Conservation (phyloP, 2,797 vertebrate genomes). For the Leptatherina wallacei region DNA sequence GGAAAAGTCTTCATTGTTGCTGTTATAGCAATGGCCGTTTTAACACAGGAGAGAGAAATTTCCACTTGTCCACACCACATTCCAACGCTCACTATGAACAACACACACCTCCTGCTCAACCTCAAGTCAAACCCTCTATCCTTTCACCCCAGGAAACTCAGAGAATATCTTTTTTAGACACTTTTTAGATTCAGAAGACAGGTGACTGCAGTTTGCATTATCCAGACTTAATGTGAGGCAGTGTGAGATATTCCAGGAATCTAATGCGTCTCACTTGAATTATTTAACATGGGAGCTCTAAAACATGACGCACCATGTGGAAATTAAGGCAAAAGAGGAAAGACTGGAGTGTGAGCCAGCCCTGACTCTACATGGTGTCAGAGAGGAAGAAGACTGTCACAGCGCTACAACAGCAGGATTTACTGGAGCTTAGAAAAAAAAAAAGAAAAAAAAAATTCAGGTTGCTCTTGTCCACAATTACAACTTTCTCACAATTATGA, state of each 20-base stretch:
- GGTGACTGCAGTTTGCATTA: constrained; percentile 37
- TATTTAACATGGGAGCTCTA: constrained; percentile 62
- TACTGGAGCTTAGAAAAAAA: constrained; percentile 33
- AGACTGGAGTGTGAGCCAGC: constrained; percentile 22
- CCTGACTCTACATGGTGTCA: constrained; percentile 28
- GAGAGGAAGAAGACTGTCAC: constrained; percentile 32
- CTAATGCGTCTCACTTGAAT: constrained; percentile 50
- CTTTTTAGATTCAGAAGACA: constrained; percentile 40
- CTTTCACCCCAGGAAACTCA: constrained; percentile 20
- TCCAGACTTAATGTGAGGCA: constrained; percentile 43
- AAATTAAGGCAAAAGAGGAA: constrained; percentile 26
- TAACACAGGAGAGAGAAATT: constrained; percentile 79
- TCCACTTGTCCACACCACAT: constrained; percentile 77
- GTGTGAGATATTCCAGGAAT: constrained; percentile 66
- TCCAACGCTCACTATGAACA: constrained; percentile 64
- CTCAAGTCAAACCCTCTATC: constrained; percentile 37
- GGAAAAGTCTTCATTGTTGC: constrained; percentile 76
- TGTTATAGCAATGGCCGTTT: constrained; percentile 64
- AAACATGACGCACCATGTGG: constrained; percentile 52
- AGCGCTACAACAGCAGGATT: constrained; percentile 7
- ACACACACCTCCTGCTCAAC: constrained; percentile 49
- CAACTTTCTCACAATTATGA: not conserved
- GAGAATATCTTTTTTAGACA: constrained; percentile 26
- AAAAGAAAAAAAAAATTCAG: constrained; percentile 29
- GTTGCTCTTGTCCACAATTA: constrained; percentile 30